Base-by-base conservation (phyloP, 2,888 invertebrate species). In the Hypercompe scribonia region DNA sequence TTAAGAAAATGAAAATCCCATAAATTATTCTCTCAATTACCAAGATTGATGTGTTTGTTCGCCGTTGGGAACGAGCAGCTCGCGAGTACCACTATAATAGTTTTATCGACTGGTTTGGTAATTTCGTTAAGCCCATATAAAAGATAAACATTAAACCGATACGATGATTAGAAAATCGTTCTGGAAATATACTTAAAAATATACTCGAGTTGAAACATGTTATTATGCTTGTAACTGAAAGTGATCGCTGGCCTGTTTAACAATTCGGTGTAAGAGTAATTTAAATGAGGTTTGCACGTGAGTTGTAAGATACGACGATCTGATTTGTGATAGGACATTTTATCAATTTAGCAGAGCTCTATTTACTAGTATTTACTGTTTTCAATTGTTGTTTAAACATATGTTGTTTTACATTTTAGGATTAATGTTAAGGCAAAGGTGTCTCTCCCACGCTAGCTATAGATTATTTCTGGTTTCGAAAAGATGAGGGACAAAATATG, bases 11-110 rank as follows among this genome's bases (percentile, higher is more conserved):
- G 67, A 63, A 54, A 66, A 61, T 67, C 50, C 24, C 15, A 39
- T 61, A 54, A 71, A 71, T 68, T 50, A 54, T 64, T 74, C 64
- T 54, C 64, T 68, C 74, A 64, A 39, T 42, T 67, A 61, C 66
- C 21, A 28, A 61, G 71, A 50, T 58, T 50, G 65, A 71, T 65
- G 46, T 67, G 67, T 66, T 64, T 68, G 68, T 36, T 50, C 39
- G 64, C 63, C 33, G 65, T 24, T n/a, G 31, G n/a, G 36, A 28
- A 61, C 8, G 28, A 61, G 61, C 61, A 31, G 18, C 31, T 15
- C 3, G 68, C n/a, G 50, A 5, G 67, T 33, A 3, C 34, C 15
- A 8, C 13, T 31, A 31, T 66, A 21, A 66, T 66, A 42, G n/a
- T 54, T 34, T 34, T n/a, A 54, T 61, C 31, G 33, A 39, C 65